Percentiles rank a stretch among this genome's conserved stretches.
Evolutionary conservation across 2,113 vertebrate species (phyloP).

Genomic region (crab-eating macaque (Macaca fascicularis)): T2T-MFA8v1.1 NC_088388.1:103264501-103265000

Average conservation of each 20-base stretch:
- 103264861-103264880: neutral
- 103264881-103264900: neutral
- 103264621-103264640: neutral
- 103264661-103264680: conserved; percentile 1
- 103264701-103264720: neutral
- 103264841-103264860: conserved; percentile 1
- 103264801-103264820: neutral
- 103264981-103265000: neutral
- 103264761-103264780: neutral
- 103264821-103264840: conserved; percentile 18
- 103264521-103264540: neutral
- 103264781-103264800: conserved; percentile 6
- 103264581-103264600: neutral
- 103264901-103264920: neutral
- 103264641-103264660: neutral
- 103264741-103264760: conserved; percentile 22
- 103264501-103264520: neutral
- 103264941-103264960: neutral
- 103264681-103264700: neutral
- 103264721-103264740: neutral
- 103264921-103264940: neutral
- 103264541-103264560: neutral
- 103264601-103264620: neutral
- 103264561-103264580: neutral
- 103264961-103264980: conserved; percentile 17